Evolutionary conservation across 2,113 vertebrate genomes (phyloP), one percentile per base, ranked within the genome.

Genomic region (Delphinus delphis): DNA sequence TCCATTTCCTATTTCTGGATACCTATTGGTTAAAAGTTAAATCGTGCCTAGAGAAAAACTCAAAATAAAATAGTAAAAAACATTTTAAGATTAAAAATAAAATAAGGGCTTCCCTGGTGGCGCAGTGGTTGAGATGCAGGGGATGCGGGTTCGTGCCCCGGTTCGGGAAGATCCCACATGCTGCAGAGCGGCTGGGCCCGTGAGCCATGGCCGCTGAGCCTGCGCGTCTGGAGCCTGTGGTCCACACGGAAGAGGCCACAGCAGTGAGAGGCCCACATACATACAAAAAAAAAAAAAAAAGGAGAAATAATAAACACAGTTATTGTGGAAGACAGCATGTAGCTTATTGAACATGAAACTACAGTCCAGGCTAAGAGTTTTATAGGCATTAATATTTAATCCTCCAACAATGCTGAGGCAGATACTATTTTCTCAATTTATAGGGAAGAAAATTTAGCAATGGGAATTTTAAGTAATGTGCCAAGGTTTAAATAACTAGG

Each of bases 301-400:
- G 9, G 13, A 67, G 15, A 88, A 68, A 88, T 88, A 41, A 50
- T 58, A 76, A 96, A 11, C 6, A 79, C 21, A 84, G 15, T 74
- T 89, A 62, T 83, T 91, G 17, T 92, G 73, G 26, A 90, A 92
- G 77, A 71, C 17, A 58, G 33, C 15, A 15, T 60, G 9, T 28
- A 83, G 25, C 81, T 93, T 70, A 53, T 28, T 55, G 74, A 95
- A 31, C 55, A 55, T 84, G 67, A 60, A 73, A 73, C 18, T 79
- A 53, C 41, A 58, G 74, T 33, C 60, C 41, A 80, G 36, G 18
- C 36, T 55, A 58, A 76, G 36, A 77, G 36, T 95, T 93, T 93
- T 93, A 65, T 65, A 38, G 60, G 18, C 14, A 55, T 84, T 83
- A 93, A 88, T 83, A 90, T 77, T 90, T 96, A 94, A 83, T 84